These are phyloP conservation scores for Labroides dimidiatus DNA, from an alignment of 2,797 vertebrate genomes.

Conservation along the genomic window DNA sequence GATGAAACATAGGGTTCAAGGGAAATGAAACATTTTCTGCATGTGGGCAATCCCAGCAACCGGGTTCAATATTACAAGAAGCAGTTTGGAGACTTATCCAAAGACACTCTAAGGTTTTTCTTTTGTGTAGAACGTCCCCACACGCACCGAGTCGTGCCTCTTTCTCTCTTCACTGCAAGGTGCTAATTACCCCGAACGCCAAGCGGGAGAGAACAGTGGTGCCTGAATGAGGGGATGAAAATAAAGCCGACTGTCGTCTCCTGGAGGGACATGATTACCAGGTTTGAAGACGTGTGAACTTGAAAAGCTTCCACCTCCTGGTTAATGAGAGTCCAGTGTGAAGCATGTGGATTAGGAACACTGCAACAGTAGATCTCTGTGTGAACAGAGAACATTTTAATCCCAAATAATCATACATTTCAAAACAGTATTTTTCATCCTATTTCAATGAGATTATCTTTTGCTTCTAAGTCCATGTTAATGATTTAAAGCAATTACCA, in stretches of 20 bases:
- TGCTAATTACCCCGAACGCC: constrained; percentile 42
- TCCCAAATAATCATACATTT: no score
- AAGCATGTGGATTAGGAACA: constrained; percentile 15
- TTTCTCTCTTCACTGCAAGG: constrained; percentile 20
- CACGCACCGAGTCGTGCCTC: not conserved
- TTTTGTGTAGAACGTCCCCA: constrained; percentile 8
- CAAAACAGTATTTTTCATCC: not conserved
- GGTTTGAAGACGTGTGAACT: constrained; percentile 12
- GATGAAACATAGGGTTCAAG: constrained; percentile 4
- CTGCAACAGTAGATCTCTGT: not conserved
- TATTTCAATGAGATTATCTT: no score
- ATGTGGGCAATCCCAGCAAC: not conserved
- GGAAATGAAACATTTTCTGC: constrained; percentile 1
- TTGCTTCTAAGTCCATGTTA: no score
- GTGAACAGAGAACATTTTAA: not conserved
- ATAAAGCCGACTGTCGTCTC: constrained; percentile 33
- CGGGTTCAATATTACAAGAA: constrained; percentile 2
- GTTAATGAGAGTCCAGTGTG: constrained; percentile 4
- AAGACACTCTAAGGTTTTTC: constrained; percentile 6
- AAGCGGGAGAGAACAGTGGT: constrained; percentile 24
- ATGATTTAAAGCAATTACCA: no score
- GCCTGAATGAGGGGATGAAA: constrained; percentile 38
- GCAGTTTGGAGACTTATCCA: not conserved
- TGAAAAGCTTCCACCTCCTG: constrained; percentile 25
- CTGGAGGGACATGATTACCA: constrained; percentile 30